Base-by-base conservation (phyloP, 2,113 vertebrate species). In the Clarias macrocephalus region DNA sequence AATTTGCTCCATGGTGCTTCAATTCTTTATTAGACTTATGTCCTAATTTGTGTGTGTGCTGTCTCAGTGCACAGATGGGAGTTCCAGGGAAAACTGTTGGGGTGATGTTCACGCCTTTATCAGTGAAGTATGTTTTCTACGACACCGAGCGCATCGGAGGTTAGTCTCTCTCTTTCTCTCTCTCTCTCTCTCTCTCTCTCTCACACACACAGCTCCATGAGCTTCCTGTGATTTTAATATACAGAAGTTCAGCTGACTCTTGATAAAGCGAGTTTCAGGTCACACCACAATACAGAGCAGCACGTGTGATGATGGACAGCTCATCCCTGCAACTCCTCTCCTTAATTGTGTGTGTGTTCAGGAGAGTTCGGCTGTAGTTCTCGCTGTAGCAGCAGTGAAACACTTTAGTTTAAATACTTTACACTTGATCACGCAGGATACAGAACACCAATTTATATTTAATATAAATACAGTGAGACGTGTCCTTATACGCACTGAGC, bases 141-240 rank as follows among this genome's bases (percentile, higher is more conserved):
- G 98, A 99, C 93, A 99, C 98, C 0, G 98, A 99, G 83, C 95
- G 97, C 91, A 99, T 99, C 87, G 98, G 98, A 89, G 96, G 98
- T 99, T 92, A 96, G 95, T 85, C 11, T 8, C 48, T n/a, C n/a
- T n/a, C n/a, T n/a, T n/a, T n/a, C n/a, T n/a, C n/a, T n/a, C n/a
- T n/a, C n/a, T n/a, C n/a, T n/a, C n/a, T n/a, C n/a, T n/a, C n/a
- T n/a, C n/a, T n/a, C n/a, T n/a, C n/a, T n/a, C n/a, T n/a, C n/a
- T n/a, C 48, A 48, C 48, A 8, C 48, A 48, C 48, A 8, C 6
- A 48, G 48, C 48, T 42, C 42, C 42, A 0, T 42, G 42, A 42
- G 5, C 42, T 42, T 42, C 42, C 42, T 8, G 48, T 48, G 48
- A 48, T 48, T 48, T 8, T 8, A 48, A 48, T 48, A 48, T 48